Base-by-base conservation (phyloP, 2,797 vertebrate species). In the Channa striata region DNA sequence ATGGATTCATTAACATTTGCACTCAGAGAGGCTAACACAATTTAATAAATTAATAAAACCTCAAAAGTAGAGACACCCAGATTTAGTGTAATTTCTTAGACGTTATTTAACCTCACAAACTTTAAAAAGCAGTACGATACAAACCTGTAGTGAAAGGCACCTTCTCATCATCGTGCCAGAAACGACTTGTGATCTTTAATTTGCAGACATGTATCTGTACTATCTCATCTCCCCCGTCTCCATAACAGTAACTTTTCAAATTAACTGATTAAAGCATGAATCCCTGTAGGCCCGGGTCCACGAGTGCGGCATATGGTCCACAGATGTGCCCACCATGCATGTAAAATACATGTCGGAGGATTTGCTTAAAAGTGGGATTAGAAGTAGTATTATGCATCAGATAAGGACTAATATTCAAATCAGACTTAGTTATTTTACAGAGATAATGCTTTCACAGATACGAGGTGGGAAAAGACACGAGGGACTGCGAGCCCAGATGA, bases 341-440 rank as follows among this genome's bases (percentile, higher is more conserved):
- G 79, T 79, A 71, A 77, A 82, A 87, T 82, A 70, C 83, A 89
- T 82, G 78, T 65, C 52, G 17, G 40, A 78, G 77, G 59, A 81
- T 81, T 74, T 67, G 44, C 56, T 70, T 73, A 30, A 83, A 81
- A 78, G 65, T 7, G 14, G 12, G 78, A 77, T 85, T 67, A 69
- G 72, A 79, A 76, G 65, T 59, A 59, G 46, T 48, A 77, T 85
- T 81, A 86, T 81, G 68, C 77, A 84, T 77, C 70, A 82, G 82
- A 86, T 86, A 81, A 75, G 67, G 62, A 46, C 46, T 62, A 88
- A 89, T 89, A 91, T 91, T 89, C 71, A 82, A 87, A 88, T 87
- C n/a, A 7, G 59, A 60, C 59, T 87, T 44, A n/a, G 34, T 84
- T 83, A 84, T 80, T 70, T 74, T 0, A 14, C 4, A 0, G 59